Base-by-base conservation (phyloP, 2,888 invertebrate genomes). In the Eupithecia subumbrata region DNA sequence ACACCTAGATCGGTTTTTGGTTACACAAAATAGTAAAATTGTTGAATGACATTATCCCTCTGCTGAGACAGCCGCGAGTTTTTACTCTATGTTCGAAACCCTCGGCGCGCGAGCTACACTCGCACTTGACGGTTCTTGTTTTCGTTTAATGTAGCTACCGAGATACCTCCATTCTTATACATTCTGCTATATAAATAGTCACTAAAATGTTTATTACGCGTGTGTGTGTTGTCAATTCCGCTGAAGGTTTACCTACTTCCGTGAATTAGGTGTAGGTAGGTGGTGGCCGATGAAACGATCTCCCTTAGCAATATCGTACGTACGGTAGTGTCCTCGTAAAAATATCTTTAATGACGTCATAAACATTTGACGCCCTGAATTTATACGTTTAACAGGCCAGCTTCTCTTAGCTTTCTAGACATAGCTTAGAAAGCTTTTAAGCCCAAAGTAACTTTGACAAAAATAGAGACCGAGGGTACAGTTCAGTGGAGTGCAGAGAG, bases 261-360 rank as follows among this genome's bases (percentile, higher is more conserved):
- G 84, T 85, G 87, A 88, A 88, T 89, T 88, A 90, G 25, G 67
- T n/a, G 52, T n/a, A 56, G 56, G 56, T 56, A 22, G 56, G 56
- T 12, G 56, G 22, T 90, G 91, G 88, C 91, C 91, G 90, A 90
- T 90, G 90, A 90, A 91, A 90, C 85, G 84, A 82, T 81, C 86
- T 84, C 91, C 90, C 91, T 56, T 87, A 91, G 90, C 92, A 92
- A 90, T 89, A 90, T 86, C 89, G 88, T 87, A 91, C 92, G 67
- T 30, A 89, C 90, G 89, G 87, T 90, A 89, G 90, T 91, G 90
- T 92, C 90, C 89, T 91, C 94, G 89, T 94, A 94, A 95, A 94
- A 94, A 93, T 94, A 93, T 93, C 91, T 94, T 93, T 94, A 93
- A 93, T 94, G 92, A 90, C 87, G 85, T 90, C 93, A 89, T 95